Percentiles rank a stretch among this genome's conserved stretches.
Evolutionary conservation across 2,797 vertebrate species (phyloP).

Genomic region (Pipistrellus kuhlii): DNA sequence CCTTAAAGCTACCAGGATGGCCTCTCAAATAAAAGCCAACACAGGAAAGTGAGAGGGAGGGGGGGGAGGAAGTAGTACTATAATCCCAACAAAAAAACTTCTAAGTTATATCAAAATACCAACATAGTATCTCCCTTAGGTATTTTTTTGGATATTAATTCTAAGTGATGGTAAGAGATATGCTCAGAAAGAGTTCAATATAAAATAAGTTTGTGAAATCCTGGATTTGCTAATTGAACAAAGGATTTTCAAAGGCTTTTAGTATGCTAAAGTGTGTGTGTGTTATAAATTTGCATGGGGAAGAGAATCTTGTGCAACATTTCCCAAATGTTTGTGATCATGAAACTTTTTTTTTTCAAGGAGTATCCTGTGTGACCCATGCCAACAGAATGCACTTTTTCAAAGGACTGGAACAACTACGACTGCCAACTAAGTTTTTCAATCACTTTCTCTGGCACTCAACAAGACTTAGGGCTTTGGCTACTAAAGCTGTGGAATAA

Average conservation of each 20-base stretch:
- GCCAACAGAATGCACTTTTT: neutral
- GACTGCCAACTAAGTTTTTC: constrained; percentile 1
- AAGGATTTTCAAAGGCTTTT: neutral
- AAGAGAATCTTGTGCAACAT: neutral
- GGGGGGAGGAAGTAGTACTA: neutral
- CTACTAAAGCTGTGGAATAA: neutral
- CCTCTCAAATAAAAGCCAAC: neutral
- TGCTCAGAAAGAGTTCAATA: neutral
- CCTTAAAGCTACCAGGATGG: neutral
- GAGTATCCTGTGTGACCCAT: neutral
- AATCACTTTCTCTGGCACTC: neutral
- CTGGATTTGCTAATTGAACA: neutral
- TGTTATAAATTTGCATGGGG: neutral
- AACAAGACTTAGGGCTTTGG: neutral
- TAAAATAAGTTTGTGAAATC: neutral
- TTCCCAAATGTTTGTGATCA: neutral
- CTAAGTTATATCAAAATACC: neutral
- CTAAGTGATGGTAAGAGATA: neutral
- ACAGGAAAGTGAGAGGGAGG: neutral
- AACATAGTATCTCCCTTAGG: neutral
- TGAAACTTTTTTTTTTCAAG: neutral
- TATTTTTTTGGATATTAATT: constrained; percentile 9
- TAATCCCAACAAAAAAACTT: neutral
- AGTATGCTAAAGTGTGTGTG: neutral
- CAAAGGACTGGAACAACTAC: neutral